Conservation (phyloP, 1,140 invertebrate genomes). For the Plectrocnemia conspersa region DNA sequence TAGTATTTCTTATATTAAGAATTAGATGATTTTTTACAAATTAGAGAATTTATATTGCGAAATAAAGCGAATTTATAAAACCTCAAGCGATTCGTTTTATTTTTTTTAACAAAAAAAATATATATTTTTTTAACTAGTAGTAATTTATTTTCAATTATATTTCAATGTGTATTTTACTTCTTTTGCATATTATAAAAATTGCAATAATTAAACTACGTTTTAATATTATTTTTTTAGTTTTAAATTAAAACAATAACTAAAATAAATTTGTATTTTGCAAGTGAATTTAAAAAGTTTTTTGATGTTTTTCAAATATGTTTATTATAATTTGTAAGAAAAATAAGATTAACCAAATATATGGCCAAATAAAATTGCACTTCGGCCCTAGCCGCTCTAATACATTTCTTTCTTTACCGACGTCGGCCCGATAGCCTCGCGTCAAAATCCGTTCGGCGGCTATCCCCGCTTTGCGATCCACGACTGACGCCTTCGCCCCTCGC, state of each 20-base stretch:
- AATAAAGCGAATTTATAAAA: too few species aligned
- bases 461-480: neutral
- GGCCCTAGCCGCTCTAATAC: neutral
- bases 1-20: too few species aligned
- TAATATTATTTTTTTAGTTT: neutral
- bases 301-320: neutral
- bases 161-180: too few species aligned
- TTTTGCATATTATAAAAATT: too few species aligned
- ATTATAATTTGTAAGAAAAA: too few species aligned
- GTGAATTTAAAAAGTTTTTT: neutral
- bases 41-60: too few species aligned
- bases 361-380: neutral
- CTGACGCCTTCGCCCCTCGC: conserved; percentile 3
- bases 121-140: too few species aligned
- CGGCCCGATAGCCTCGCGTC: neutral
- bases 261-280: neutral
- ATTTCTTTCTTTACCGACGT: neutral
- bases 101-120: too few species aligned
- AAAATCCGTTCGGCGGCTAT: neutral
- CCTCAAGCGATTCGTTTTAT: too few species aligned
- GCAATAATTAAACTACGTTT: neutral
- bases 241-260: neutral
- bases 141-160: too few species aligned
- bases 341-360: too few species aligned
- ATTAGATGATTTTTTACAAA: too few species aligned